Evolutionary conservation across 1,140 invertebrate genomes (phyloP).

Genomic region (Leptonema lineaticorne): DNA sequence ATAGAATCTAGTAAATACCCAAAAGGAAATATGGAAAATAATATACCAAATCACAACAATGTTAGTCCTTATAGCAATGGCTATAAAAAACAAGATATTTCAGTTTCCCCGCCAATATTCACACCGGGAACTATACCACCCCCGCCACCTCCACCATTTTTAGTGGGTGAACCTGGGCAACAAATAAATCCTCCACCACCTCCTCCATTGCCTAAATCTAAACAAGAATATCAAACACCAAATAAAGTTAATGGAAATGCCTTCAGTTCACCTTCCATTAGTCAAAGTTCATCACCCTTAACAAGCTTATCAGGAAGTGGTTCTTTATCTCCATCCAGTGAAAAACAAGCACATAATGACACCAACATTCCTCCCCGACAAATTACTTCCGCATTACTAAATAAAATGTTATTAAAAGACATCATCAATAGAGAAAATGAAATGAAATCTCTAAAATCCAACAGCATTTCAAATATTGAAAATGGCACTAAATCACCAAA

Average conservation of each 20-base stretch:
- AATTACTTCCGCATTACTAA: constrained; percentile 37
- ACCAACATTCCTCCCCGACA: constrained; percentile 35
- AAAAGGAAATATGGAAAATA: constrained; percentile 23
- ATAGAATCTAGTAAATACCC: constrained; percentile 26
- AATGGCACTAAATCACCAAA: not conserved
- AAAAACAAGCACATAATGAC: constrained; percentile 22
- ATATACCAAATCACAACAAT: constrained; percentile 13
- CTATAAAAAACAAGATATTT: constrained; percentile 14
- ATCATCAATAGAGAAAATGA: constrained; percentile 27
- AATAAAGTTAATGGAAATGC: constrained; percentile 5
- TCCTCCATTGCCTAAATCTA: constrained; percentile 26
- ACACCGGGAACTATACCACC: constrained; percentile 12
- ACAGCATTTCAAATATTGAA: not conserved
- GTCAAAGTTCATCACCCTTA: constrained; percentile 36
- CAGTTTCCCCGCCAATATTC: not conserved
- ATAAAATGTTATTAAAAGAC: constrained; percentile 33
- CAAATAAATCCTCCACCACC: constrained; percentile 21
- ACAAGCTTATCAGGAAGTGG: constrained; percentile 38
- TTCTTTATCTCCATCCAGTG: constrained; percentile 35
- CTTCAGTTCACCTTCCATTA: constrained; percentile 25
- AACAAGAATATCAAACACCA: constrained; percentile 12
- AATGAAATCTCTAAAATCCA: too few species aligned
- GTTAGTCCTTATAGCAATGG: not conserved
- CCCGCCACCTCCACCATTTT: not conserved
- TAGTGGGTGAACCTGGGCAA: too few species aligned